Evolutionary conservation across 37 sponge, comb jelly and placozoan species (phyloP), one percentile per base, ranked within the genome.

Genomic region (Tethya wilhelma): DNA sequence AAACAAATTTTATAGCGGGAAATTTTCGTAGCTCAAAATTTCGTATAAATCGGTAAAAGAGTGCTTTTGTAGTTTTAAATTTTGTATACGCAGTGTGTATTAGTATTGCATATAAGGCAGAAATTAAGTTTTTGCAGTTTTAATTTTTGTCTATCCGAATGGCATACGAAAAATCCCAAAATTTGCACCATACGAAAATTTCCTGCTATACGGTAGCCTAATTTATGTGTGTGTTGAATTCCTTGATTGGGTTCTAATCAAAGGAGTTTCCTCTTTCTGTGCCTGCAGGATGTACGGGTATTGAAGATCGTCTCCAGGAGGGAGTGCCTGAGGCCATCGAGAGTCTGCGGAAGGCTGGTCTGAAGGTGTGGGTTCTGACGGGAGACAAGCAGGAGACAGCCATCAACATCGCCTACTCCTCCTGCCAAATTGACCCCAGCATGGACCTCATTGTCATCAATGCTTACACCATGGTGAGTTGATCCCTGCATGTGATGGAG

Each of bases 381-480:
- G 96, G 96, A 53, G 96, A 96, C 88, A 96, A 96, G 69, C 80
- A 87, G 73, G 96, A 95, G 58, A 95, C 96, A 6, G 96, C 96
- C 31, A 85, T 95, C 53, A 95, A 89, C 53, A 89, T 95, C 43
- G 90, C 90, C 55, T 53, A 77, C 63, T 79, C 91, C 30, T 79
- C 81, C 9, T 77, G 44, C n/a, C 82, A 85, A 22, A 55, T 90
- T 34, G 77, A 80, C 59, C 38, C 55, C 9, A 57, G 34, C 53
- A 85, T 80, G 82, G 91, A 90, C 25, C 41, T 90, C 39, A 66
- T 90, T 33, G 42, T 49, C 22, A 26, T 90, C 30, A 80, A 90
- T 34, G 91, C 86, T 14, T 30, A 38, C 23, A 71, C 86, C 8
- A 23, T 53, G 78, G 91, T 90, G 20, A 67, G 69, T 70, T 14